A percentile compares a stretch with the other conserved stretches of the same genome.
Conservation (phyloP, 2,888 invertebrate species). For the Strigamia transsilvanica region DNA sequence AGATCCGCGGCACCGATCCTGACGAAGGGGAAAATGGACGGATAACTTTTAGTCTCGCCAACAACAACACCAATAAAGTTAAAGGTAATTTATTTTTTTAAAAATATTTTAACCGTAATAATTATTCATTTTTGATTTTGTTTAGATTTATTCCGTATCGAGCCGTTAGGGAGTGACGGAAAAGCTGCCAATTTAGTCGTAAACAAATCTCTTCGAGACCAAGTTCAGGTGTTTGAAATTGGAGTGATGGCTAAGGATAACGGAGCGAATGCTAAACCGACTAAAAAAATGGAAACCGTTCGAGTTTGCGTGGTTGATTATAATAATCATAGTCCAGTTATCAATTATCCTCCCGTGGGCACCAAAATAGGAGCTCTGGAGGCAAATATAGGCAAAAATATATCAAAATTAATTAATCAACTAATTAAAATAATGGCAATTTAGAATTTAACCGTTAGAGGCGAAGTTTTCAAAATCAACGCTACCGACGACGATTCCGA, state of each 20-base stretch:
- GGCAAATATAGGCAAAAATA: background rate
- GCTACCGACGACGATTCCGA: background rate
- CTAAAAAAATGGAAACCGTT: background rate
- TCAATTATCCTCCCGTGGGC: background rate
- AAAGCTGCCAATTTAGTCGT: background rate
- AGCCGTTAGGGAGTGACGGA: background rate
- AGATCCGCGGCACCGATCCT: too few relatives aligned
- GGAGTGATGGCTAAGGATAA: background rate
- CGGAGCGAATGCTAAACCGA: background rate
- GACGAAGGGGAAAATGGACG: too few relatives aligned
- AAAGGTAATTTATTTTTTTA: too few relatives aligned
- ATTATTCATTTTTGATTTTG: background rate
- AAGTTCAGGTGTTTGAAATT: background rate
- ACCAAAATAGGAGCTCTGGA: background rate
- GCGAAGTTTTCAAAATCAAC: background rate
- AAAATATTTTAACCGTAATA: background rate
- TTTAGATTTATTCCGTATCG: background rate
- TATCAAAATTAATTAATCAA: too few relatives aligned
- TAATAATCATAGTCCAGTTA: background rate
- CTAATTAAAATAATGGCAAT: background rate
- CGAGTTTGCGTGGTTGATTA: background rate
- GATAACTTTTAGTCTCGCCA: too few relatives aligned
- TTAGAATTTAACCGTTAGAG: background rate
- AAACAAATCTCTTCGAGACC: background rate
- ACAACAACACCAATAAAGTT: too few relatives aligned